Evolutionary conservation across 2,797 vertebrate species (phyloP), one percentile per base, ranked within the genome.

Genomic region (Oceanodroma leucorhoa): DNA sequence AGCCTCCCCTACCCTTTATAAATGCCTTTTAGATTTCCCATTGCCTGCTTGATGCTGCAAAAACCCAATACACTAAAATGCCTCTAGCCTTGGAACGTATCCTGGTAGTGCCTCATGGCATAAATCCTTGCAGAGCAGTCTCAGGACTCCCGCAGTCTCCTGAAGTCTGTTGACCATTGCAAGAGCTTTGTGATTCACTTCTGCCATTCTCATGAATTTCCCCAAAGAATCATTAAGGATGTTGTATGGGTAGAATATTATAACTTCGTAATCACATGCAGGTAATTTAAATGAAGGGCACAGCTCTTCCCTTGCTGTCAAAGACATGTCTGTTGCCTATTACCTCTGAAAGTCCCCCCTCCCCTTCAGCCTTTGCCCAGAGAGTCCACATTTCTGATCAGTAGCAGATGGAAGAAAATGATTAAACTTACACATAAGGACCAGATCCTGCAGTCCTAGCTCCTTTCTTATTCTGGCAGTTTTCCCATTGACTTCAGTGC

Each of bases 361-460:
- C 16, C 54, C n/a, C 70, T 93, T 83, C 86, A 94, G 62, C 43
- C 38, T 90, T 87, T 89, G 21, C 91, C 89, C 78, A 72, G 38
- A 79, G 36, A 91, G 58, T 83, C 87, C 78, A 91, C 26, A 36
- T 93, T 94, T 94, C 84, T 95, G 88, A 95, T 95, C 79, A 21
- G 29, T 40, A 92, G 93, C 89, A 96, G 95, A 92, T 92, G 92
- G 93, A 84, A 93, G 48, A 94, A 92, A 94, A 90, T 85, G 0
- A 96, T 95, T 95, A 89, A 90, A 87, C 73, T 93, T 94, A 92
- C 58, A 80, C 60, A 73, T 54, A 87, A 91, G 83, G 83, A 94
- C 79, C 80, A 93, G 65, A 88, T 95, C 72, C 86, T 90, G 48
- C 60, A 95, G 65, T 78, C 57, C 65, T 85, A 89, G 41, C 30